These are phyloP conservation scores for Scaptomyza caliginosa DNA, from an alignment of 2,888 invertebrate genomes.

Conservation along the genomic window DNA sequence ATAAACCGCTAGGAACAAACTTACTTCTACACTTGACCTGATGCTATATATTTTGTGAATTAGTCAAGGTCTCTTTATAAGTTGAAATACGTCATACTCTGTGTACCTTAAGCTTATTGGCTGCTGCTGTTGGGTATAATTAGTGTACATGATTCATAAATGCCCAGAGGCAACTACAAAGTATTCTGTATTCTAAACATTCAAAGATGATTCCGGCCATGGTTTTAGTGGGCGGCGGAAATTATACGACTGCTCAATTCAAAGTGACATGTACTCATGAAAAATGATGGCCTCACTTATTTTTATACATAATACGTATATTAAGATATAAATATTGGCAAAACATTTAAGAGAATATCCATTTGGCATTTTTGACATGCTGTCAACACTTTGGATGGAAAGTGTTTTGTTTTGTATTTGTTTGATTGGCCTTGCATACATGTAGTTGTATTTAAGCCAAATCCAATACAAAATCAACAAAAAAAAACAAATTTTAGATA, in stretches of 20 bases:
- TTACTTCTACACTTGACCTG: background rate
- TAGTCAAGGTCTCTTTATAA: slow-evolving; percentile 43
- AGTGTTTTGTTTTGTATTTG: slow-evolving; percentile 32
- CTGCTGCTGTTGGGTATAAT: slow-evolving; percentile 30
- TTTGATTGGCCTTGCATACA: slow-evolving; percentile 58
- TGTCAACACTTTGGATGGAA: slow-evolving; percentile 63
- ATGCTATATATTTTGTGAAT: slow-evolving; percentile 15
- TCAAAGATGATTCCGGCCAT: slow-evolving; percentile 27
- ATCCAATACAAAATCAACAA: slow-evolving; percentile 45
- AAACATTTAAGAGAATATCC: slow-evolving; percentile 12
- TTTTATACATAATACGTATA: too few relatives aligned
- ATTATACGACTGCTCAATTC: slow-evolving; percentile 28
- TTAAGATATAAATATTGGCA: background rate
- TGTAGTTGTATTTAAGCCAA: slow-evolving; percentile 19
- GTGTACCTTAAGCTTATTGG: background rate
- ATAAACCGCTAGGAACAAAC: background rate
- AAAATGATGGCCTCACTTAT: slow-evolving; percentile 10
- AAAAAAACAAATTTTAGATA: slow-evolving; percentile 21
- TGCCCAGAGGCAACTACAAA: slow-evolving; percentile 7
- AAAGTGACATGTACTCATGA: slow-evolving; percentile 53
- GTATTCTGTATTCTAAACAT: slow-evolving; percentile 12
- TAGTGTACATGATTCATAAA: slow-evolving; percentile 52
- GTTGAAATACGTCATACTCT: slow-evolving; percentile 51
- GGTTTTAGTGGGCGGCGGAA: slow-evolving; percentile 32
- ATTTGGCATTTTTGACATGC: slow-evolving; percentile 25